phyloP scores from a whole-genome alignment of 2,888 invertebrate genomes.

The Coenonympha glycerion region DNA sequence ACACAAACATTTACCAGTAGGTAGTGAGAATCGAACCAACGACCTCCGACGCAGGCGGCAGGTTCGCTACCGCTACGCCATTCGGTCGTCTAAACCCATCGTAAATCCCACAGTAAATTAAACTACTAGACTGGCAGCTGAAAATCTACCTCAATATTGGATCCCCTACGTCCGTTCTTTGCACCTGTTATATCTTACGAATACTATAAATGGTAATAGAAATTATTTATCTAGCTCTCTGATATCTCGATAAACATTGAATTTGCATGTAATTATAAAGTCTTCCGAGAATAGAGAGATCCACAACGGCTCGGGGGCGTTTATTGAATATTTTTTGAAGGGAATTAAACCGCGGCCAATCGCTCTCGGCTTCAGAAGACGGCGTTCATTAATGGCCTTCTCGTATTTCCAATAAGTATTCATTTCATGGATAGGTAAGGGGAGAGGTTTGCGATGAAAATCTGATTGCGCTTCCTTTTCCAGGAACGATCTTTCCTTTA shows the following conservation, averaged over 20 bases:
- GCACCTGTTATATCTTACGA: too few relatives aligned
- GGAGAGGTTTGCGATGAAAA: conserved; percentile 56
- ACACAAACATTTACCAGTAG: too few relatives aligned
- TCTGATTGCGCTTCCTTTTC: conserved; percentile 70
- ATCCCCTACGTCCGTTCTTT: too few relatives aligned
- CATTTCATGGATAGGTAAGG: conserved; percentile 49
- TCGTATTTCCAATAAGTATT: conserved; percentile 74
- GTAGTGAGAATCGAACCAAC: too few relatives aligned
- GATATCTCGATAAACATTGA: neutral
- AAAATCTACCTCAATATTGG: too few relatives aligned
- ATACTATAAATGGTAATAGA: too few relatives aligned
- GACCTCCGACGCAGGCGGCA: too few relatives aligned
- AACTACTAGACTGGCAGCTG: too few relatives aligned
- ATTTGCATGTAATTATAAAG: conserved; percentile 10
- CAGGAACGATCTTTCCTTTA: conserved; percentile 60
- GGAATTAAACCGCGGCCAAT: conserved; percentile 61
- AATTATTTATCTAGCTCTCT: too few relatives aligned
- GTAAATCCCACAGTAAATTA: too few relatives aligned
- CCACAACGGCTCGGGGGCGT: conserved; percentile 43
- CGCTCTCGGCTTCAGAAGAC: conserved; percentile 43
- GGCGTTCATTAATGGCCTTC: conserved; percentile 60
- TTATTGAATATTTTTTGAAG: conserved; percentile 70
- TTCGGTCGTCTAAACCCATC: too few relatives aligned
- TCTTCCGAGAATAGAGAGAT: neutral
- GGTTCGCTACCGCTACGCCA: too few relatives aligned